Percentiles rank a stretch among this genome's conserved stretches.
Evolutionary conservation across 2,797 vertebrate species (phyloP).

Genomic region (Cynopterus sphinx): DNA sequence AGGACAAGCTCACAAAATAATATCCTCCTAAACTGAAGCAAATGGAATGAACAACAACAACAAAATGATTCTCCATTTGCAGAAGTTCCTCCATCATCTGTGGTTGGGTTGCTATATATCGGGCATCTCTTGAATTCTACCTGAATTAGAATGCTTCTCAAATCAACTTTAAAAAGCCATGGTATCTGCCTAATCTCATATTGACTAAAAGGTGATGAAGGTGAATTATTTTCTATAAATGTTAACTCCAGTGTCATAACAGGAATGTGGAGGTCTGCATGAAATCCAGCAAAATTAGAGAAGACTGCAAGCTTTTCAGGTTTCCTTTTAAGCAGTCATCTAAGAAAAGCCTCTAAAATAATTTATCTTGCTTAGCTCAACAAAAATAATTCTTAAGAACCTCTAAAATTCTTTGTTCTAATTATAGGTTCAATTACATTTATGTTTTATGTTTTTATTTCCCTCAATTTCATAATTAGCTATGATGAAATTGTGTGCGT

Average conservation of each 20-base stretch:
- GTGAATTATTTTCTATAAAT: background rate
- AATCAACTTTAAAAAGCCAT: background rate
- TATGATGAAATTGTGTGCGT: background rate
- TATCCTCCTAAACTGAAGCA: background rate
- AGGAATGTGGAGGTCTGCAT: background rate
- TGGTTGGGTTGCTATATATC: background rate
- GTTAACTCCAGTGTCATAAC: background rate
- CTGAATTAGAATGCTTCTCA: background rate
- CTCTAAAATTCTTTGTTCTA: background rate
- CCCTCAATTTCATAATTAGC: background rate
- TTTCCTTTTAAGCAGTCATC: background rate
- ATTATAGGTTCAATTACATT: background rate
- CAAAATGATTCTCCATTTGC: background rate
- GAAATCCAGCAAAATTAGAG: background rate
- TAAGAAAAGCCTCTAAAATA: background rate
- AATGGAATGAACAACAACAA: background rate
- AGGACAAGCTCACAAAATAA: background rate
- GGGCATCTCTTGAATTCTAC: background rate
- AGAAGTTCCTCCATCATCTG: background rate
- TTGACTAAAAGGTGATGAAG: background rate
- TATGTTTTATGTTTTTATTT: background rate
- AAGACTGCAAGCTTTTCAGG: background rate
- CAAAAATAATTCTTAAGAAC: conserved; percentile 11
- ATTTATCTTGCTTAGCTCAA: background rate
- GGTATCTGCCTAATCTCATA: background rate